These are phyloP conservation scores for Erythrocercus mccallii DNA, from an alignment of 2,113 vertebrate genomes.

Conservation along the genomic window DNA sequence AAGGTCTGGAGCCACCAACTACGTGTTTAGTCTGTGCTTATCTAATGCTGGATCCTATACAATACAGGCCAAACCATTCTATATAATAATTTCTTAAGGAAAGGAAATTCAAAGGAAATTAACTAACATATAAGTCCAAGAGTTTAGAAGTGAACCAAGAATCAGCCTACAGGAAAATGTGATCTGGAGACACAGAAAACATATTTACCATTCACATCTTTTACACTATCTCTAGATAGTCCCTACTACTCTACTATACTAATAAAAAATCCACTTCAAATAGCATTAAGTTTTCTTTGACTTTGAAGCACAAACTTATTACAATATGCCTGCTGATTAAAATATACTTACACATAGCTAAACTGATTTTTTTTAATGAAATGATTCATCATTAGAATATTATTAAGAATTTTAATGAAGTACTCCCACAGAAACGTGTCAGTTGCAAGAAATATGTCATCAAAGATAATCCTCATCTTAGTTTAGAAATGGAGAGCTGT, in stretches of 20 bases:
- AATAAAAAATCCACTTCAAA: not conserved
- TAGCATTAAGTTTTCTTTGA: not conserved
- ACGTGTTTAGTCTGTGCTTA: not conserved
- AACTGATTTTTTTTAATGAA: conserved; percentile 11
- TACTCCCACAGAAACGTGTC: not conserved
- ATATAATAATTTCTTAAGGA: not conserved
- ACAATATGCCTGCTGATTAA: not conserved
- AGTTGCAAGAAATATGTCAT: conserved; percentile 14
- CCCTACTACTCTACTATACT: not conserved
- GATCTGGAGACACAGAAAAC: not conserved
- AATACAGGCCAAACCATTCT: not conserved
- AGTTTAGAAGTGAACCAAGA: not conserved
- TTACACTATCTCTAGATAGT: not conserved
- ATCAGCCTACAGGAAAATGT: not conserved
- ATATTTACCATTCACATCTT: not conserved
- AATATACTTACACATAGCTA: not conserved
- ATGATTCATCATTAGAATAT: conserved; percentile 30
- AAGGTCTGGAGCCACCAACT: not conserved
- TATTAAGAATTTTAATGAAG: conserved; percentile 33
- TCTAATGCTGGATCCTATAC: not conserved
- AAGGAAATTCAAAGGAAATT: not conserved
- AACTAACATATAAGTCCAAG: not conserved
- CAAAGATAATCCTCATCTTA: not conserved
- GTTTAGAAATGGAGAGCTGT: not conserved
- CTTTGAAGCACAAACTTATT: not conserved